phyloP scores from a whole-genome alignment of 2,888 invertebrate genomes.

The Arge pagana region DNA sequence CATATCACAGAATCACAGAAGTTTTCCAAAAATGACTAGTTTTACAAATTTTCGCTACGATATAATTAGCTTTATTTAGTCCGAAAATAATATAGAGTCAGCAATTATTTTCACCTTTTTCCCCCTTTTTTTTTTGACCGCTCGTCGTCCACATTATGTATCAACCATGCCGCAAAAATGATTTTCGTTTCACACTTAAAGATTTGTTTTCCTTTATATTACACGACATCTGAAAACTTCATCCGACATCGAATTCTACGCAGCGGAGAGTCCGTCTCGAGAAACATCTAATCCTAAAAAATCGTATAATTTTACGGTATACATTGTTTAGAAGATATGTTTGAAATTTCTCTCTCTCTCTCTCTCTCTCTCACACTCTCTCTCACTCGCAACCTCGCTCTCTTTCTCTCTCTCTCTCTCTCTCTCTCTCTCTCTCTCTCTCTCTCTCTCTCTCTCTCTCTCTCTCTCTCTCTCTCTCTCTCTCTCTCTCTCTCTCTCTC shows the following conservation, averaged over 20 bases:
- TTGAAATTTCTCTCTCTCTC: constrained; percentile 37
- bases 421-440: constrained; percentile 11
- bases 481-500: constrained; percentile 22
- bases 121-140: constrained; percentile 23
- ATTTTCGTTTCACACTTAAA: constrained; percentile 19
- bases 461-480: constrained; percentile 26
- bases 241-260: constrained; percentile 29
- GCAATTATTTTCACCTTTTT: constrained; percentile 30
- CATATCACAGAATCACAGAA: constrained; percentile 56
- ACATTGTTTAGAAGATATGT: constrained; percentile 57
- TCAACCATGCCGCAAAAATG: constrained; percentile 10
- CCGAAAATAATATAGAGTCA: too few relatives aligned
- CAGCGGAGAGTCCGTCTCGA: constrained; percentile 17
- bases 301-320: constrained; percentile 56
- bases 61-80: not conserved
- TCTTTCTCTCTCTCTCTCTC: constrained; percentile 18
- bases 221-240: constrained; percentile 29
- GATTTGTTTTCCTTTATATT: constrained; percentile 24
- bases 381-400: too few relatives aligned
- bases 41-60: constrained; percentile 4
- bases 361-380: too few relatives aligned
- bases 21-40: constrained; percentile 36
- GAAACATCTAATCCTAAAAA: constrained; percentile 37
- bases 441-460: constrained; percentile 24
- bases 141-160: constrained; percentile 16